Evolutionary conservation across 2,797 vertebrate genomes (phyloP).

Genomic region (Mormyrus hasselquistii): DNA sequence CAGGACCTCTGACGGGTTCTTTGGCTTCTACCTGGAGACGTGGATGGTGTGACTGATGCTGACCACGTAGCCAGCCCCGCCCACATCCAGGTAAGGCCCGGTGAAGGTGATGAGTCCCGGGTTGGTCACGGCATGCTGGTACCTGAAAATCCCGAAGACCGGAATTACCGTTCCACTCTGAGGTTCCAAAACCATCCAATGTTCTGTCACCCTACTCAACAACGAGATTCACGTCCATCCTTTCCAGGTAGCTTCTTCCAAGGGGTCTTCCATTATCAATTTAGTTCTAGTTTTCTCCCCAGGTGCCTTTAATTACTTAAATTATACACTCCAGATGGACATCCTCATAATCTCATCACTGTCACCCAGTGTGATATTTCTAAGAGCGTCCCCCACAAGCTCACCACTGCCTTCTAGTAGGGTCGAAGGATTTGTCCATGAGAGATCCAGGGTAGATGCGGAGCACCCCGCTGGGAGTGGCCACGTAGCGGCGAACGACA

Average conservation of each 20-base stretch:
- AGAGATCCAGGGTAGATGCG: constrained; percentile 98
- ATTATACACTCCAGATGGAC: not conserved
- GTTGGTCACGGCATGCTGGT: constrained; percentile 90
- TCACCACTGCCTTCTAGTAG: constrained; percentile 98
- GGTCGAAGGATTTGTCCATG: constrained; percentile 99
- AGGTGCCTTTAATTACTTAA: not conserved
- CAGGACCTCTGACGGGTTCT: not conserved
- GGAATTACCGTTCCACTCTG: not conserved
- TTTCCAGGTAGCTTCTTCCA: not conserved
- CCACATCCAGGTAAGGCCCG: constrained; percentile 94
- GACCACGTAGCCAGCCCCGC: constrained; percentile 92
- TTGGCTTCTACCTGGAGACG: constrained; percentile 76
- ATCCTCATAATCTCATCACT: not conserved
- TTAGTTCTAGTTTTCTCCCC: not conserved
- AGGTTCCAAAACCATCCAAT: not conserved
- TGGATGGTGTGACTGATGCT: constrained; percentile 98
- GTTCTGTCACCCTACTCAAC: not conserved
- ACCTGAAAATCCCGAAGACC: constrained; percentile 53
- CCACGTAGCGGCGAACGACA: constrained; percentile 99
- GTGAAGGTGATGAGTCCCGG: constrained; percentile 94
- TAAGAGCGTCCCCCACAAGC: constrained; percentile 37
- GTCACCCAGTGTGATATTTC: not conserved
- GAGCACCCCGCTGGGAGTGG: constrained; percentile 99
- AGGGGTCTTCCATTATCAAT: not conserved
- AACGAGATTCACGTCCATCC: not conserved